These are phyloP conservation scores for Ondatra zibethicus DNA, from an alignment of 2,113 vertebrate species.

Conservation along the genomic window DNA sequence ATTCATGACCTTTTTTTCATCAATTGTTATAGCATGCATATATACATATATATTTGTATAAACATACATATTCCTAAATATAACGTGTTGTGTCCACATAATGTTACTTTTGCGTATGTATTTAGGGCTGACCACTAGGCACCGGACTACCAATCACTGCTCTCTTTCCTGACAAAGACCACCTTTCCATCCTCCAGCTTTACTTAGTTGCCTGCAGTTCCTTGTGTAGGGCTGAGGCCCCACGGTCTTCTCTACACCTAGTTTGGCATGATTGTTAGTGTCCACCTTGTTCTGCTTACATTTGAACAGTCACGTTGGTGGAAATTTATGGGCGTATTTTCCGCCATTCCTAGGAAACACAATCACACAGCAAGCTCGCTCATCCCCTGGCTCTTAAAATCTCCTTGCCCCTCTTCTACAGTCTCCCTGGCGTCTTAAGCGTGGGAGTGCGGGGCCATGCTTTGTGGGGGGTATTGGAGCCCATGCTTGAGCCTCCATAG, in stretches of 20 bases:
- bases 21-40: neutral
- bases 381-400: neutral
- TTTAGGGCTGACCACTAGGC: neutral
- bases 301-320: neutral
- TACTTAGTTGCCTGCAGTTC: neutral
- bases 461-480: neutral
- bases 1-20: neutral
- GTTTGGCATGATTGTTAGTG: neutral
- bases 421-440: neutral
- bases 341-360: neutral
- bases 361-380: neutral
- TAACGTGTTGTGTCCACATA: neutral
- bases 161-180: neutral
- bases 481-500: accelerated
- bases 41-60: neutral
- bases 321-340: too few species aligned
- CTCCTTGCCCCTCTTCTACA: neutral
- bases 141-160: neutral
- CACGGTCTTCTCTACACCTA: neutral
- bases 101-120: neutral
- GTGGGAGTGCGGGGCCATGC: neutral
- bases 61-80: neutral
- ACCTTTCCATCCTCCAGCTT: neutral
- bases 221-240: neutral
- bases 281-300: neutral